Evolutionary conservation across 2,113 vertebrate species (phyloP).

Genomic region (Prunella fulvescens): DNA sequence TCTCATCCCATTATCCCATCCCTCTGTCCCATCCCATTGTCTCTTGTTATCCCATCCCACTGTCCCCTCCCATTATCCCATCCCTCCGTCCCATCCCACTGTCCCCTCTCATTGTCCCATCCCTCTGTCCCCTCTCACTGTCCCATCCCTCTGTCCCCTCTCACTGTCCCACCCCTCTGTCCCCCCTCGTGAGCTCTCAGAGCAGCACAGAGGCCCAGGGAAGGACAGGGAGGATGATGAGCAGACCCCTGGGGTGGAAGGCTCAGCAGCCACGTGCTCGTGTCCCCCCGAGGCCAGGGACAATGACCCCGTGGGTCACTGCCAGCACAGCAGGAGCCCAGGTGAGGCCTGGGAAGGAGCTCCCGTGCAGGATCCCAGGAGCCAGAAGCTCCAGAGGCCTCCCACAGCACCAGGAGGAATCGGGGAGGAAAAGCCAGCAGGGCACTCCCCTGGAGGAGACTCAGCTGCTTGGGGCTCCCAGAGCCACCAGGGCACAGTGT

Average conservation of each 20-base stretch:
- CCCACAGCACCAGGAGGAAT: background rate
- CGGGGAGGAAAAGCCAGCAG: background rate
- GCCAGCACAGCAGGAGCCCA: background rate
- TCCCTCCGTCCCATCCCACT: background rate
- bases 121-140: too few relatives aligned
- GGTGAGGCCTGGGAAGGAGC: background rate
- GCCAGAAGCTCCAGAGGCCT: background rate
- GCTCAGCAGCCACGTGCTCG: background rate
- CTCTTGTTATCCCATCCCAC: too few relatives aligned
- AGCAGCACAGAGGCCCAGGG: background rate
- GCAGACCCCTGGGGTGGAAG: background rate
- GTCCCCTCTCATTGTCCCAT: background rate
- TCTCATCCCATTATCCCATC: too few relatives aligned
- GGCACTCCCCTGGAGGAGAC: too few relatives aligned
- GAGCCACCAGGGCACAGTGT: background rate
- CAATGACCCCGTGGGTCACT: too few relatives aligned
- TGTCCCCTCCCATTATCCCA: background rate
- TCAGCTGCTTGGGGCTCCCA: background rate
- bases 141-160: background rate
- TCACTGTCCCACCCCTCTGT: too few relatives aligned
- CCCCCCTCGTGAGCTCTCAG: background rate
- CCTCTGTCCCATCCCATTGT: too few relatives aligned
- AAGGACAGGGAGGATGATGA: background rate
- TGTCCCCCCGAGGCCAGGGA: background rate
- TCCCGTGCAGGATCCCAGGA: background rate